These are phyloP conservation scores for Zaprionus inermis DNA, from an alignment of 1,140 invertebrate genomes.

Conservation along the genomic window DNA sequence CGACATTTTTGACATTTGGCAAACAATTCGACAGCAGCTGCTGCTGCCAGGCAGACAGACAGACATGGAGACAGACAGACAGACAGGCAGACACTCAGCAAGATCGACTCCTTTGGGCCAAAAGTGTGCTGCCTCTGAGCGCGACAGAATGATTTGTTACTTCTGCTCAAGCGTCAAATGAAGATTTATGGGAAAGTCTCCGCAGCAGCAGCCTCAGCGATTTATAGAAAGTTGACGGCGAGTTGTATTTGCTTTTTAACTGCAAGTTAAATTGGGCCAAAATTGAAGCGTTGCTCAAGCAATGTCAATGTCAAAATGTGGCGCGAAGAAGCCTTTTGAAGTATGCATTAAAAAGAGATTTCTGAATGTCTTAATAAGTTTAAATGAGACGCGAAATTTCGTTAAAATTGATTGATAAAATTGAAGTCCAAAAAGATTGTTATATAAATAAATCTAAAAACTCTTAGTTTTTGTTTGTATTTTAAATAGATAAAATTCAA, in stretches of 20 bases:
- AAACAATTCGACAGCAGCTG: slow-evolving; percentile 35
- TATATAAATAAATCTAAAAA: too few relatives aligned
- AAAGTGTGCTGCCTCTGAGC: slow-evolving; percentile 8
- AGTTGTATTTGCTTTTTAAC: slow-evolving; percentile 37
- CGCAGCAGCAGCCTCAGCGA: not conserved
- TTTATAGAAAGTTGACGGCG: slow-evolving; percentile 42
- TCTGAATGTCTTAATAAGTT: not conserved
- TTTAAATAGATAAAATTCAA: too few relatives aligned
- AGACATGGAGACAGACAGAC: not conserved
- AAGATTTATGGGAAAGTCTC: slow-evolving; percentile 60
- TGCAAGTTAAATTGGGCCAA: slow-evolving; percentile 10
- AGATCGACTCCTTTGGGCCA: slow-evolving; percentile 5
- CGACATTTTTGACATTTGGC: slow-evolving; percentile 41
- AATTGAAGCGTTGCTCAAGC: slow-evolving; percentile 2
- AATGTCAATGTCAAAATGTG: slow-evolving; percentile 1
- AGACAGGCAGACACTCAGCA: slow-evolving; percentile 48
- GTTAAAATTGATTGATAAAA: too few relatives aligned
- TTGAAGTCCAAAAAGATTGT: too few relatives aligned
- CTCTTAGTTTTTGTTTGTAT: too few relatives aligned
- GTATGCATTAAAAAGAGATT: not conserved
- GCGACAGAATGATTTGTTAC: slow-evolving; percentile 59
- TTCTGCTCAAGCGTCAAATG: slow-evolving; percentile 37
- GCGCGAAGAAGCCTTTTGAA: not conserved
- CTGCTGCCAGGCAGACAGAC: not conserved
- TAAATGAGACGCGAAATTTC: not conserved